Conservation (phyloP, 2,797 vertebrate species). For the Manis javanica region DNA sequence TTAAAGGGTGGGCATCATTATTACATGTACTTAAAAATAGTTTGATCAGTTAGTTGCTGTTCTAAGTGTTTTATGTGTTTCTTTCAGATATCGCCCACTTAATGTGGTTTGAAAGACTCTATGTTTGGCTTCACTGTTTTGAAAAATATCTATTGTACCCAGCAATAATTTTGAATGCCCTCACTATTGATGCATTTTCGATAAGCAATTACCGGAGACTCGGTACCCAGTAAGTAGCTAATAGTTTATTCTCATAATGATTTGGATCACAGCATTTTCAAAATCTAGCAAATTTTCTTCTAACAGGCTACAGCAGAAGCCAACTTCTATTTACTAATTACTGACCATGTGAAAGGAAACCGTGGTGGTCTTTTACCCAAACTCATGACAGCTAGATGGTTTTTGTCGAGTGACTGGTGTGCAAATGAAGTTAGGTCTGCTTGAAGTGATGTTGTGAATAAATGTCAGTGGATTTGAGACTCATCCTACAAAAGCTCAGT, state of each 20-base stretch:
- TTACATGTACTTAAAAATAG: neutral
- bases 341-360: slow-evolving; percentile 49
- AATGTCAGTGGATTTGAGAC: slow-evolving; percentile 52
- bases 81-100: slow-evolving; percentile 94
- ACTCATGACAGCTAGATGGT: neutral
- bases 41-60: neutral
- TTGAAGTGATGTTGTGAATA: neutral
- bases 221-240: slow-evolving; percentile 94
- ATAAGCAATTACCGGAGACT: slow-evolving; percentile 96
- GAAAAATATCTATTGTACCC: slow-evolving; percentile 98
- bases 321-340: neutral
- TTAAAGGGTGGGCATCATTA: neutral
- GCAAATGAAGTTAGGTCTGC: slow-evolving; percentile 12
- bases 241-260: neutral
- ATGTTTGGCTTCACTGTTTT: slow-evolving; percentile 96
- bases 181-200: slow-evolving; percentile 95
- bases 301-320: neutral
- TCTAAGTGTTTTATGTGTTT: slow-evolving; percentile 73
- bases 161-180: slow-evolving; percentile 95
- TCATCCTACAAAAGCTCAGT: neutral
- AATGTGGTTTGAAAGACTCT: slow-evolving; percentile 99
- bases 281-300: neutral
- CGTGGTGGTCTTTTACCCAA: slow-evolving; percentile 52
- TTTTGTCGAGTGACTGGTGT: neutral
- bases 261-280: neutral